These are phyloP conservation scores for honey bee (Apis mellifera) DNA, from an alignment of 1,140 invertebrate genomes.

Conservation along the genomic window DNA sequence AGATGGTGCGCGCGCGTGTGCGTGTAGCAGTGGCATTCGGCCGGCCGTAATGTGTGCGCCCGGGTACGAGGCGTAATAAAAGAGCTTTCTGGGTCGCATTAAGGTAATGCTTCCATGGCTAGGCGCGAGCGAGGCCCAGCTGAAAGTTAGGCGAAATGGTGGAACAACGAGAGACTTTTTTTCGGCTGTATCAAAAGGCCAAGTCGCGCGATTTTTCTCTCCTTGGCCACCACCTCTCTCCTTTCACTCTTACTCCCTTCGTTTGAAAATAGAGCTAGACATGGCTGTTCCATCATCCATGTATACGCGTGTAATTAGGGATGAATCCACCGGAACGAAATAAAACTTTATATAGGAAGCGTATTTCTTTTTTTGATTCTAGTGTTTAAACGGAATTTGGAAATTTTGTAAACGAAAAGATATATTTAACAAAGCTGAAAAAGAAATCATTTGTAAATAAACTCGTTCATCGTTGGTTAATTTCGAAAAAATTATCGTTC, in stretches of 20 bases:
- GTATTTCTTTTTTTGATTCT: too few relatives aligned
- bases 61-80: conserved; percentile 70
- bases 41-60: conserved; percentile 45
- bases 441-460: too few relatives aligned
- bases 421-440: too few relatives aligned
- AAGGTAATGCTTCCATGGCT: conserved; percentile 76
- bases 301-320: too few relatives aligned
- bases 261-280: not conserved
- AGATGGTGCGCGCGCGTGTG: conserved; percentile 16
- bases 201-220: conserved; percentile 14
- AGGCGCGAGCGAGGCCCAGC: conserved; percentile 44
- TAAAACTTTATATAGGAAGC: too few relatives aligned
- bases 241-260: not conserved
- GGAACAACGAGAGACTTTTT: conserved; percentile 53
- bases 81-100: conserved; percentile 79
- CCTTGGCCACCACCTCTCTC: conserved; percentile 6
- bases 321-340: too few relatives aligned
- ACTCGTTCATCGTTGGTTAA: too few relatives aligned
- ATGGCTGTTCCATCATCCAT: too few relatives aligned
- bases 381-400: too few relatives aligned
- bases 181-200: conserved; percentile 29
- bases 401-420: too few relatives aligned
- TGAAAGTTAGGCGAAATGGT: conserved; percentile 54
- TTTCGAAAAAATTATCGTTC: too few relatives aligned
- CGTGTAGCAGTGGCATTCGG: conserved; percentile 28